Conservation (phyloP, 2,113 vertebrate genomes). For the Oryzias melastigma region DNA sequence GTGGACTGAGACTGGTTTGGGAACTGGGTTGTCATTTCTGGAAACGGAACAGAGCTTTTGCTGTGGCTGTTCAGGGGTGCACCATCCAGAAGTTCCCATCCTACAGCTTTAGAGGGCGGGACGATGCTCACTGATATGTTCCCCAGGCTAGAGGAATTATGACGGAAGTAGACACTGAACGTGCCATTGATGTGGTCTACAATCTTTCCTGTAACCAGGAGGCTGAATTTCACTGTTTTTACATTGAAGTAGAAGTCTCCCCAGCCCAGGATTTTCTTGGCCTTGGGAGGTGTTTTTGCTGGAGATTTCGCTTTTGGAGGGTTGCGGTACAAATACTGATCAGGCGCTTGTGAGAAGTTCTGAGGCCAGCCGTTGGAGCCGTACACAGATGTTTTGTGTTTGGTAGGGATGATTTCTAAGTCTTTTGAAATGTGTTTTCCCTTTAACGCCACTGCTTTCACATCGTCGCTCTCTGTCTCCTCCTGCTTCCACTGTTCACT, state of each 20-base stretch:
- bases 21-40: slow-evolving; percentile 39
- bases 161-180: slow-evolving; percentile 80
- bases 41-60: slow-evolving; percentile 44
- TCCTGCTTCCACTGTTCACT: slow-evolving; percentile 32
- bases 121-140: slow-evolving; percentile 80
- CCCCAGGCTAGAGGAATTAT: slow-evolving; percentile 77
- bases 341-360: slow-evolving; percentile 64
- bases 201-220: slow-evolving; percentile 79
- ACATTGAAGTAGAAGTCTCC: slow-evolving; percentile 79
- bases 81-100: slow-evolving; percentile 61
- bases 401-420: slow-evolving; percentile 68
- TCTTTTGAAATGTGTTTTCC: slow-evolving; percentile 66
- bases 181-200: slow-evolving; percentile 81
- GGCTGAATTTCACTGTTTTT: slow-evolving; percentile 78
- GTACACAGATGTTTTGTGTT: slow-evolving; percentile 59
- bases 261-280: slow-evolving; percentile 81
- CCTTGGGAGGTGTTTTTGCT: slow-evolving; percentile 63
- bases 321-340: slow-evolving; percentile 61
- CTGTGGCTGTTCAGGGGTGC: not conserved
- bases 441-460: slow-evolving; percentile 46
- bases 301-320: slow-evolving; percentile 59
- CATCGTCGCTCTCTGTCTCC: slow-evolving; percentile 16
- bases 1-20: slow-evolving; percentile 49
- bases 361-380: slow-evolving; percentile 63
- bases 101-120: slow-evolving; percentile 75